These are phyloP conservation scores for Diadegma fenestrale DNA, from an alignment of 2,888 invertebrate genomes.

Conservation along the genomic window DNA sequence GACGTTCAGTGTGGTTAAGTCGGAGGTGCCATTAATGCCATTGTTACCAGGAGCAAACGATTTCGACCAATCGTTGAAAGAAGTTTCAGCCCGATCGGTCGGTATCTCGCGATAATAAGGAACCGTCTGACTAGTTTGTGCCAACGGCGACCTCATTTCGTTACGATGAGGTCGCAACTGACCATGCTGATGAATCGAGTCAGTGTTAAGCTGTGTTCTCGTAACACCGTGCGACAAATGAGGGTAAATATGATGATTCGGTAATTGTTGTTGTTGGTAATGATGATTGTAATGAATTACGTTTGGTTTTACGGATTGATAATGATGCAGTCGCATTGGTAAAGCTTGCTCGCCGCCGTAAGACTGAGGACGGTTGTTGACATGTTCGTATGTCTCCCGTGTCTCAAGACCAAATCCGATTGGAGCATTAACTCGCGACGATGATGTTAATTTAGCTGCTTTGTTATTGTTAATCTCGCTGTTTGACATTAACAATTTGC, in stretches of 20 bases:
- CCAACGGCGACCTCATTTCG: constrained; percentile 43
- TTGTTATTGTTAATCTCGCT: constrained; percentile 45
- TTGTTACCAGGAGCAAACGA: constrained; percentile 23
- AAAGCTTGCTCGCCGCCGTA: constrained; percentile 55
- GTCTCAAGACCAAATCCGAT: constrained; percentile 44
- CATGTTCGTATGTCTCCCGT: constrained; percentile 56
- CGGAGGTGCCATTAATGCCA: constrained; percentile 26
- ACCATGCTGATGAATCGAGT: constrained; percentile 29
- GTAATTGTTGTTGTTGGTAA: constrained; percentile 71
- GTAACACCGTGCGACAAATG: constrained; percentile 43
- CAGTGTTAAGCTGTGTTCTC: constrained; percentile 30
- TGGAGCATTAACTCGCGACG: constrained; percentile 34
- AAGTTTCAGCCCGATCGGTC: constrained; percentile 19
- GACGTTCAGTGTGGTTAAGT: constrained; percentile 6
- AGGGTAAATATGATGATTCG: constrained; percentile 42
- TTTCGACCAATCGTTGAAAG: constrained; percentile 28
- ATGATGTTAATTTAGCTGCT: constrained; percentile 49
- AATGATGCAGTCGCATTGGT: constrained; percentile 54
- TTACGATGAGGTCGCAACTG: constrained; percentile 51
- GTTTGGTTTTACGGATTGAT: constrained; percentile 53
- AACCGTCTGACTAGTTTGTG: constrained; percentile 29
- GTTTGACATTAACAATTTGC: constrained; percentile 36
- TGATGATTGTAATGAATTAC: constrained; percentile 65
- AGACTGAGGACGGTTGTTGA: constrained; percentile 33
- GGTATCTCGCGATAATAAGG: constrained; percentile 52